Evolutionary conservation across 2,888 invertebrate species (phyloP).

Genomic region (Gastrophysa polygoni): DNA sequence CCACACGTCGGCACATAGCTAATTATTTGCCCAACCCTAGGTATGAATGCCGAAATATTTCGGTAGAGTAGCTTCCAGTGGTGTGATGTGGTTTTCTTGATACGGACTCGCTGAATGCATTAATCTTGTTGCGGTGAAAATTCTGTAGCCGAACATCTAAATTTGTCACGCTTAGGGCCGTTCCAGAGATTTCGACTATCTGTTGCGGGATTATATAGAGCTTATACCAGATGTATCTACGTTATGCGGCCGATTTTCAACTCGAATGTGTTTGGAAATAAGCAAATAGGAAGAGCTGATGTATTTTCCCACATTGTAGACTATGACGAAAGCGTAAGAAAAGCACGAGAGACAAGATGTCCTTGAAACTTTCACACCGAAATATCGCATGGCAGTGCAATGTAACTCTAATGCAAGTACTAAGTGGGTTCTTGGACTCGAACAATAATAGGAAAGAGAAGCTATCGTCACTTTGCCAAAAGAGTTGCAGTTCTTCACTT

Average conservation of each 20-base stretch:
- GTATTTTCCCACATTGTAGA: no score
- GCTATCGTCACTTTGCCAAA: no score
- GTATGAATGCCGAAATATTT: constrained; percentile 23
- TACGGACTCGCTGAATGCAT: constrained; percentile 33
- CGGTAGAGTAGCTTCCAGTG: constrained; percentile 20
- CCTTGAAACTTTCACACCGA: no score
- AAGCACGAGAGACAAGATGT: no score
- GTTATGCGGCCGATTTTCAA: not conserved
- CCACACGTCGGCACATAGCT: constrained; percentile 15
- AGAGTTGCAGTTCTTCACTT: no score
- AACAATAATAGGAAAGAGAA: no score
- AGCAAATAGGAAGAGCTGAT: no score
- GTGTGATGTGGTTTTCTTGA: constrained; percentile 32
- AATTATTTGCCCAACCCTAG: constrained; percentile 35
- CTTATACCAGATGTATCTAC: not conserved
- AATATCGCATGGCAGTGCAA: no score
- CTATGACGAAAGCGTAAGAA: no score
- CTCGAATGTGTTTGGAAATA: not conserved
- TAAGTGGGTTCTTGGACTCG: no score
- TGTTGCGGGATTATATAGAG: not conserved
- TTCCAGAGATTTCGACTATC: constrained; percentile 22
- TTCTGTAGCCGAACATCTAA: constrained; percentile 37
- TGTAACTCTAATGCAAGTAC: no score
- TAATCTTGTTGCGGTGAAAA: constrained; percentile 37
- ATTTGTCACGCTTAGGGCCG: constrained; percentile 38